These are phyloP conservation scores for Hiodon alosoides DNA, from an alignment of 2,113 vertebrate genomes.

Conservation along the genomic window DNA sequence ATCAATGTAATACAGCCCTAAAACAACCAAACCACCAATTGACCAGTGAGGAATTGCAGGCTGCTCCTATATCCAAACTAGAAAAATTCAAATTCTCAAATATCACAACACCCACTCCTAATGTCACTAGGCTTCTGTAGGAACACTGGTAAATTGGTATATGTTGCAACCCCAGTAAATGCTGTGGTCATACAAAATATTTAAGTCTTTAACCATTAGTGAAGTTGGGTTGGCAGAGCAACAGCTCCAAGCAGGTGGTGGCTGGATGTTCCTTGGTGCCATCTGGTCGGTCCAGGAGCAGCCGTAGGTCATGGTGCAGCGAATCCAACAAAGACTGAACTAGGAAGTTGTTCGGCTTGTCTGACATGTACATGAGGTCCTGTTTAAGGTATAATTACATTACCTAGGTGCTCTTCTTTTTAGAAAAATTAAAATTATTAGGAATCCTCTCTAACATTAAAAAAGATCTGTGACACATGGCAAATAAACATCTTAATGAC, in stretches of 20 bases:
- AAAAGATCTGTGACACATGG: no score
- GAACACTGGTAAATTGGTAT: neutral
- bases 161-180: neutral
- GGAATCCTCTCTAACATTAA: no score
- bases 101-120: neutral
- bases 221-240: conserved; percentile 60
- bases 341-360: conserved; percentile 45
- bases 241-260: conserved; percentile 71
- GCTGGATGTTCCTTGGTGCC: conserved; percentile 66
- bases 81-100: neutral
- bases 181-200: neutral
- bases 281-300: conserved; percentile 62
- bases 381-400: conserved; percentile 25
- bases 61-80: neutral
- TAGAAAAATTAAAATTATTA: no score
- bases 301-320: conserved; percentile 60
- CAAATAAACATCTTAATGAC: no score
- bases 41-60: neutral
- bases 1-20: conserved; percentile 76
- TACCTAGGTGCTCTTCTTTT: no score
- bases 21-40: conserved; percentile 7
- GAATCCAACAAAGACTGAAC: conserved; percentile 56
- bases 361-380: conserved; percentile 56
- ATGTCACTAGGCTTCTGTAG: neutral
- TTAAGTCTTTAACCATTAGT: conserved; percentile 49